These are phyloP conservation scores for Neoscelio sp. DNA, from an alignment of 2,888 invertebrate species.

Conservation along the genomic window DNA sequence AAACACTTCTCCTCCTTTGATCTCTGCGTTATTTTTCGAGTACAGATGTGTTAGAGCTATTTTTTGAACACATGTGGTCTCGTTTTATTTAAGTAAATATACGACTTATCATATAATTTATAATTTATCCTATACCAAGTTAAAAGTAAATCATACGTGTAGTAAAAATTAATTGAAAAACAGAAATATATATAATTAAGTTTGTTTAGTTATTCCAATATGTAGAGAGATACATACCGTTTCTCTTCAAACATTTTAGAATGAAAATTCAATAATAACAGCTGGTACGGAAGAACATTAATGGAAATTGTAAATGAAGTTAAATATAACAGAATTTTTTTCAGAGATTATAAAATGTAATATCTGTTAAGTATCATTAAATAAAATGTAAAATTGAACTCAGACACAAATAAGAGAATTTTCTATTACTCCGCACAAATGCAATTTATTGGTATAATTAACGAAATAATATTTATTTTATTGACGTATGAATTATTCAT, in stretches of 20 bases:
- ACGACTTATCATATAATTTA: too few relatives aligned
- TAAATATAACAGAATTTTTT: conserved; percentile 5
- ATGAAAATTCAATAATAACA: conserved; percentile 8
- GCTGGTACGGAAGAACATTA: conserved; percentile 10
- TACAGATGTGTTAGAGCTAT: neutral
- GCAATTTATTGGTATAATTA: conserved; percentile 13
- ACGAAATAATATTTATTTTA: neutral
- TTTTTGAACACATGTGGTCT: conserved; percentile 8
- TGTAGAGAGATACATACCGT: neutral
- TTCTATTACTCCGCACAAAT: neutral
- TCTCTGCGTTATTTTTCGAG: conserved; percentile 32
- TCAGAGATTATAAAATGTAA: neutral
- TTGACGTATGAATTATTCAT: conserved; percentile 25
- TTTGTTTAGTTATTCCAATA: conserved; percentile 3
- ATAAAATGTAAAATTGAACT: neutral
- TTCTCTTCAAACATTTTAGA: neutral
- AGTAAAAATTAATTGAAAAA: neutral
- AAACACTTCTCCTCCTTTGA: conserved; percentile 27
- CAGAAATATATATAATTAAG: conserved; percentile 16
- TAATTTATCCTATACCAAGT: neutral
- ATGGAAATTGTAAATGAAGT: conserved; percentile 3
- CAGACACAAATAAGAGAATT: neutral
- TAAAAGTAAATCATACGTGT: conserved; percentile 4
- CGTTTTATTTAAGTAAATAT: conserved; percentile 9
- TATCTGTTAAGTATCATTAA: neutral